Base-by-base conservation (phyloP, 2,888 invertebrate species). In the Acanthacorydalis orientalis region DNA sequence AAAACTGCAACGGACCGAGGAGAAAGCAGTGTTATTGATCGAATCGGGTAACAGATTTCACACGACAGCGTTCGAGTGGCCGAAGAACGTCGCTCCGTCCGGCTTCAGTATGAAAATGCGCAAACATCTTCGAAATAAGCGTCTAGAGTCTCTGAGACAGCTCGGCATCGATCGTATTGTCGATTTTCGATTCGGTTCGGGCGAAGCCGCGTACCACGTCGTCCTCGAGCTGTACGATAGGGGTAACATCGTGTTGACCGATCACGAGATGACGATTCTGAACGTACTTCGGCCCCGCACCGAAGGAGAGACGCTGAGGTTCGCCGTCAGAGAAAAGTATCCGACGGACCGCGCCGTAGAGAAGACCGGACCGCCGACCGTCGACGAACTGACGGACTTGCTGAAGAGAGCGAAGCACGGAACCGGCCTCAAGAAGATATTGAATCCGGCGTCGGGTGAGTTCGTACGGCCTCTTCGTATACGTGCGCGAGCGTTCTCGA, bases 71-170 rank as follows among this genome's bases (percentile, higher is more conserved):
- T 98, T 91, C 68, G 96, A 97, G 62, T 98, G 98, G 97, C 96
- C 97, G 0, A 98, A 98, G 68, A 93, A 92, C 74, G 76, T 82
- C 38, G 87, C 86, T 7, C 96, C 91, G 1, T 93, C 92, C 0
- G 91, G 93, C 1, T 97, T 97, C 62, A 87, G 91, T 52, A 98
- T 98, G 97, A 99, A 98, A 86, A 72, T 98, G 62, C 73, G 98
- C 46, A 99, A 99, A 68, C 98, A 98, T 67, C 70, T 99, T 39
- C 89, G 88, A 61, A 95, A 96, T 65, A 92, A 96, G 62, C 78
- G 98, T 4, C 68, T 98, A 2, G 96, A 96, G 66, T 76, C 72
- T 43, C 68, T 96, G 0, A 69, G 68, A 2, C 96, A 97, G 67
- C 64, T 98, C 0, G 97, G 97, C 1, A 76, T 83, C 6, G 98